A percentile compares a stretch with the other conserved stretches of the same genome.
These are phyloP conservation scores for Cybosia mesomella DNA, from an alignment of 2,888 invertebrate species.

Conservation along the genomic window DNA sequence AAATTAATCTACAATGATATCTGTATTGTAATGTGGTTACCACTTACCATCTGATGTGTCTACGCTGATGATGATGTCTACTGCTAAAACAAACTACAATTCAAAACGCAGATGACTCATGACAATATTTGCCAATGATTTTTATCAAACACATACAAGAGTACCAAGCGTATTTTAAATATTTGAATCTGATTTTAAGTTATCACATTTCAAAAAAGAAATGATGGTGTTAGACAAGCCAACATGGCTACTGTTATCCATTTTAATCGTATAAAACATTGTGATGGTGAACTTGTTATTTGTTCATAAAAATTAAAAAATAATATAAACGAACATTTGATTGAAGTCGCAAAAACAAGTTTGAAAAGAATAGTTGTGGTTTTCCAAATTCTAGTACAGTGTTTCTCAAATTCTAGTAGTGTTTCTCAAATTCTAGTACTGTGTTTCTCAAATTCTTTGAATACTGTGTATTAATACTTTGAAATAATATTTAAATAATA, in stretches of 20 bases:
- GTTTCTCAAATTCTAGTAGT: too few relatives aligned
- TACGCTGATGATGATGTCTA: slow-evolving; percentile 71
- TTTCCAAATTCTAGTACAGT: too few relatives aligned
- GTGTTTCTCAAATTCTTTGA: too few relatives aligned
- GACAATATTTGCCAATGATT: slow-evolving; percentile 71
- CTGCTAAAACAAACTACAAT: slow-evolving; percentile 79
- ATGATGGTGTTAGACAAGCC: not conserved
- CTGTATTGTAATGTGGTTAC: slow-evolving; percentile 47
- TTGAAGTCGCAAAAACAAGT: too few relatives aligned
- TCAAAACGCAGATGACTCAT: slow-evolving; percentile 71
- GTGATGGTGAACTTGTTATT: too few relatives aligned
- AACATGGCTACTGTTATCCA: not conserved
- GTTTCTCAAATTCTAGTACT: too few relatives aligned
- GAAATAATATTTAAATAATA: too few relatives aligned
- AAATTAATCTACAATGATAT: slow-evolving; percentile 46
- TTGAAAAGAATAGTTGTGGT: too few relatives aligned
- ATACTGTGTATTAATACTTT: too few relatives aligned
- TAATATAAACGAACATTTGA: too few relatives aligned
- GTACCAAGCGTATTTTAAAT: not conserved
- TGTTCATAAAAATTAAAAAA: too few relatives aligned
- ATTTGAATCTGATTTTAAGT: not conserved
- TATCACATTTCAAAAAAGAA: not conserved
- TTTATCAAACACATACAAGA: slow-evolving; percentile 25
- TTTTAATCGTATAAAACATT: too few relatives aligned
- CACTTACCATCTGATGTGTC: slow-evolving; percentile 62